Percentiles rank a stretch among this genome's conserved stretches.
Evolutionary conservation across 2,888 invertebrate genomes (phyloP).

Genomic region (Acanthosepion lycidas): DNA sequence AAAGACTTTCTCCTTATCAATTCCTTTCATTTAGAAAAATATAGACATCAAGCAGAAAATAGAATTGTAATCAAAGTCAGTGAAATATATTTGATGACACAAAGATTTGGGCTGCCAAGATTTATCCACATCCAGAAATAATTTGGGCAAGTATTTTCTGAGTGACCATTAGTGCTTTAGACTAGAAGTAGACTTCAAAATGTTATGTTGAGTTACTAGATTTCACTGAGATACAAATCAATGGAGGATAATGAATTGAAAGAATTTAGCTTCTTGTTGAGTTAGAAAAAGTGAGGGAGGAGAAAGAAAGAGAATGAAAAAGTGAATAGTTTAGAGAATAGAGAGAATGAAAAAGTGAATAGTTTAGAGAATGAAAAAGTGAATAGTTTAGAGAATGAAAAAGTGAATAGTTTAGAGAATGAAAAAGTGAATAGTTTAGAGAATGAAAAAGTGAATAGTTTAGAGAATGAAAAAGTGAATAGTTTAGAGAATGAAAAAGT

Average conservation of each 20-base stretch:
- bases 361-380: too few species aligned
- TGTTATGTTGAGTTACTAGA: background rate
- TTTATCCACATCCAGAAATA: background rate
- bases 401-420: too few species aligned
- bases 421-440: too few species aligned
- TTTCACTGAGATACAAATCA: background rate
- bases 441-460: too few species aligned
- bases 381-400: too few species aligned
- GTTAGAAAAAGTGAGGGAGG: background rate
- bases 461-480: background rate
- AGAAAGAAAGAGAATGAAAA: too few species aligned
- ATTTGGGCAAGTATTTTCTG: background rate
- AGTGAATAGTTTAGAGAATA: background rate
- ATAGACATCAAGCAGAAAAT: background rate
- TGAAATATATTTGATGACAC: background rate
- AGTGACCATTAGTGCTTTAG: background rate
- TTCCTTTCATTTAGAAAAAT: background rate
- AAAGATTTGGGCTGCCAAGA: background rate
- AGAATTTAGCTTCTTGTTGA: background rate
- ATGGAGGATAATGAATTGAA: background rate
- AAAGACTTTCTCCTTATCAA: background rate
- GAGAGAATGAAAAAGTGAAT: background rate
- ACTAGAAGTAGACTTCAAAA: background rate
- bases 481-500: background rate
- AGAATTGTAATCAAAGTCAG: background rate